phyloP scores from a whole-genome alignment of 1,140 invertebrate genomes.

The Drosophila sturtevanti region DNA sequence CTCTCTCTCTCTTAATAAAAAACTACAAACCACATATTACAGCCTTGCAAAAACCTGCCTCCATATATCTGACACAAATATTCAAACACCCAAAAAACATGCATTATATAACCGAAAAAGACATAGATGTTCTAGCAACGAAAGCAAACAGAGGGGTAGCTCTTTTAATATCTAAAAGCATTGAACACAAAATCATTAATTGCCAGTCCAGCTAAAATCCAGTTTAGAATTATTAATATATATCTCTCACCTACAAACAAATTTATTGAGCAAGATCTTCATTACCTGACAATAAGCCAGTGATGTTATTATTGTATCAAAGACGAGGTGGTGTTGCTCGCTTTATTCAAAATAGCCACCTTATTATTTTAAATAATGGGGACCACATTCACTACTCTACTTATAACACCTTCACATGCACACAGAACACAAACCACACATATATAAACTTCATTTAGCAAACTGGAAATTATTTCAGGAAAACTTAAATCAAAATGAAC shows the following conservation, averaged over 20 bases:
- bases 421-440: background rate
- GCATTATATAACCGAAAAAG: background rate
- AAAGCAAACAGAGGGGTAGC: slow-evolving; percentile 9
- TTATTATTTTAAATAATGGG: no score
- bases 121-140: background rate
- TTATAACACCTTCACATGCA: no score
- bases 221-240: background rate
- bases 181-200: slow-evolving; percentile 13
- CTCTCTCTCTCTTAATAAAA: no score
- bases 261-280: slow-evolving; percentile 6
- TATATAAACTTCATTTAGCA: slow-evolving; percentile 18
- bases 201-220: background rate
- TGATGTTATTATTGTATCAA: no score
- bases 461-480: no score
- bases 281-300: slow-evolving; percentile 7
- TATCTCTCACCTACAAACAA: slow-evolving; percentile 15
- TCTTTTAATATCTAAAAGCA: background rate
- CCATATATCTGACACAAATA: background rate
- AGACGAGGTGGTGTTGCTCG: no score
- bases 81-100: slow-evolving; percentile 2
- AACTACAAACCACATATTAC: slow-evolving; percentile 7
- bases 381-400: no score
- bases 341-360: no score
- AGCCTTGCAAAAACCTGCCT: slow-evolving; percentile 1
- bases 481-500: background rate